Evolutionary conservation across 2,113 vertebrate species (phyloP).

Genomic region (Toxostoma redivivum): DNA sequence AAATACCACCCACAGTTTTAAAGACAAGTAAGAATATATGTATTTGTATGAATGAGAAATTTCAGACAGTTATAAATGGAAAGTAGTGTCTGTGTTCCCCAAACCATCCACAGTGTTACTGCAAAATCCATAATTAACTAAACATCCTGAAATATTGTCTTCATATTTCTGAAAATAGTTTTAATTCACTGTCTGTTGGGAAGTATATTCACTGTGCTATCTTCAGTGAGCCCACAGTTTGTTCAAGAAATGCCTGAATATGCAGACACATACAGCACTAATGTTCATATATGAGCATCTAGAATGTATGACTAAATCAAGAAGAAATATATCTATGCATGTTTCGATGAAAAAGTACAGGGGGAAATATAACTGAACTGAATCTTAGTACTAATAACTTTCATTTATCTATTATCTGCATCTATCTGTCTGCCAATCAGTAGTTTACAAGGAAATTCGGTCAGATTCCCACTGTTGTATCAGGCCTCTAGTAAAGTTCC

Average conservation of each 20-base stretch:
- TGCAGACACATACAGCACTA: neutral
- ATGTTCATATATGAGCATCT: neutral
- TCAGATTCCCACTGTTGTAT: neutral
- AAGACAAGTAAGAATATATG: neutral
- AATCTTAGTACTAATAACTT: neutral
- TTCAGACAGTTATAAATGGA: neutral
- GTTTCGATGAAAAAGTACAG: rapidly evolving
- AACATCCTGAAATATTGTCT: neutral
- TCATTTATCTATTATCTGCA: neutral
- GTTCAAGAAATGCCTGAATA: neutral
- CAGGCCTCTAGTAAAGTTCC: neutral
- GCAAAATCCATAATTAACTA: neutral
- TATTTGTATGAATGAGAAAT: neutral
- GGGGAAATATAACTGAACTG: neutral
- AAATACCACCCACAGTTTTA: neutral
- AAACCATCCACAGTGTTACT: neutral
- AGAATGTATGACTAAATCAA: neutral
- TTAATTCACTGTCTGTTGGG: neutral
- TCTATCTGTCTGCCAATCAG: neutral
- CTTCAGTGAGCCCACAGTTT: neutral
- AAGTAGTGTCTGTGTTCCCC: neutral
- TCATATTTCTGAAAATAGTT: neutral
- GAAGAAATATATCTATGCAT: neutral
- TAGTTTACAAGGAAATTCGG: neutral
- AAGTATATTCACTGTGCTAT: neutral